phyloP scores from a whole-genome alignment of 1,140 invertebrate genomes.

The Drosophila nigromelanica region DNA sequence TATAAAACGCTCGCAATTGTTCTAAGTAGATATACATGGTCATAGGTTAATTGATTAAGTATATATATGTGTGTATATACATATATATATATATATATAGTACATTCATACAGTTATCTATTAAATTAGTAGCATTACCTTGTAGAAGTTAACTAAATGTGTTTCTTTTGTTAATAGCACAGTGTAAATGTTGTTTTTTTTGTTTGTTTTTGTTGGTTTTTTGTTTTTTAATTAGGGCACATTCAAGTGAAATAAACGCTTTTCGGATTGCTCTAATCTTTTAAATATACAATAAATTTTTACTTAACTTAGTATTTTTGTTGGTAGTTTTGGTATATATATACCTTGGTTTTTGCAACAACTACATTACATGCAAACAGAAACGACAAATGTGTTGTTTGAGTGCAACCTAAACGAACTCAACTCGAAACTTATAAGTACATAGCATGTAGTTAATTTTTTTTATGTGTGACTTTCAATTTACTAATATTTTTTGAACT shows the following conservation, averaged over 20 bases:
- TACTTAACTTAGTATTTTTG: constrained; percentile 16
- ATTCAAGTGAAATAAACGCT: constrained; percentile 47
- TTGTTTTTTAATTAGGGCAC: constrained; percentile 50
- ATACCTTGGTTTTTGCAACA: constrained; percentile 53
- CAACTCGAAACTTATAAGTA: constrained; percentile 25
- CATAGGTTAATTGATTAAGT: constrained; percentile 25
- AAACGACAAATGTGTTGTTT: constrained; percentile 30
- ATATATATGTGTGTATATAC: background rate
- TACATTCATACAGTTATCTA: constrained; percentile 21
- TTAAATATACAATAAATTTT: constrained; percentile 14
- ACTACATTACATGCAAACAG: constrained; percentile 64
- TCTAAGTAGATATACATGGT: constrained; percentile 34
- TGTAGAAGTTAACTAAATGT: constrained; percentile 67
- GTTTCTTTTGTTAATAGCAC: constrained; percentile 43
- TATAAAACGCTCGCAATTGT: constrained; percentile 51
- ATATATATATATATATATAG: constrained; percentile 28
- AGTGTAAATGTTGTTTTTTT: constrained; percentile 8
- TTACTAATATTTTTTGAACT: background rate
- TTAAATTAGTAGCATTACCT: constrained; percentile 59
- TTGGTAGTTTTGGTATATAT: constrained; percentile 17
- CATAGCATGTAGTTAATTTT: constrained; percentile 27
- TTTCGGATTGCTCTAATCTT: constrained; percentile 31
- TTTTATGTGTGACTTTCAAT: background rate
- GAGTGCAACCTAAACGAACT: constrained; percentile 57
- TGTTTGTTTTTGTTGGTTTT: background rate